Base-by-base conservation (phyloP, 2,888 invertebrate genomes). In the Trachelus tabidus region DNA sequence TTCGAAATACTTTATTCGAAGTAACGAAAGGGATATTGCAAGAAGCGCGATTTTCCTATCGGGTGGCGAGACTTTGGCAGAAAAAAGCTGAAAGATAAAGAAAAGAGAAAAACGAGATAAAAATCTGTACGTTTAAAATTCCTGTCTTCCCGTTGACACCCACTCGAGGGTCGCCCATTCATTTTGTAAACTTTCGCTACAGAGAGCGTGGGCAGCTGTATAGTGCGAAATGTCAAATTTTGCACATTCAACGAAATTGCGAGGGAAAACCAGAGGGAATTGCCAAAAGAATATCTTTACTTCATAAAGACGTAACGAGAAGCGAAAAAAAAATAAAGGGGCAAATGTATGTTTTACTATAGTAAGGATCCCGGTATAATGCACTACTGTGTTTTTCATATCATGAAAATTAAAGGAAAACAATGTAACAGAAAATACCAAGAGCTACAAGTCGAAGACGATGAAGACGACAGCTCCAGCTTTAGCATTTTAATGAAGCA, bases 381-480 rank as follows among this genome's bases (percentile, higher is more conserved):
- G 73, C 73, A 79, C 80, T 80, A 79, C 79, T 69, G 80, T 81
- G 76, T 56, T 56, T 81, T 80, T 73, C 82, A 81, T 81, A 81
- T 81, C 81, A 81, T 81, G 77, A 79, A 35, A 12, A 73, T 78
- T 81, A 81, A 73, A 79, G 79, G 81, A 79, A 23, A 74, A 76
- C 79, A 56, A 56, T 56, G 56, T 23, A 56, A 56, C 9, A 56
- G 56, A 56, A 56, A 56, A 56, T 56, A 9, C 2, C 56, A 56
- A 56, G 56, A 56, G 56, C 9, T 2, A 56, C 23, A 23, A 56
- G 56, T 9, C 15, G 9, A 56, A 40, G 23, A 40, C 6, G 4
- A 40, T 9, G 23, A 40, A 23, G 23, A 56, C 56, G 56, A 56
- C 56, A 23, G 23, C 56, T 56, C 1, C 23, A 23, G 79, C 68